Percentiles rank a stretch among this genome's conserved stretches.
phyloP scores from a whole-genome alignment of 2,113 vertebrate species.

The Eudorcas thomsonii region DNA sequence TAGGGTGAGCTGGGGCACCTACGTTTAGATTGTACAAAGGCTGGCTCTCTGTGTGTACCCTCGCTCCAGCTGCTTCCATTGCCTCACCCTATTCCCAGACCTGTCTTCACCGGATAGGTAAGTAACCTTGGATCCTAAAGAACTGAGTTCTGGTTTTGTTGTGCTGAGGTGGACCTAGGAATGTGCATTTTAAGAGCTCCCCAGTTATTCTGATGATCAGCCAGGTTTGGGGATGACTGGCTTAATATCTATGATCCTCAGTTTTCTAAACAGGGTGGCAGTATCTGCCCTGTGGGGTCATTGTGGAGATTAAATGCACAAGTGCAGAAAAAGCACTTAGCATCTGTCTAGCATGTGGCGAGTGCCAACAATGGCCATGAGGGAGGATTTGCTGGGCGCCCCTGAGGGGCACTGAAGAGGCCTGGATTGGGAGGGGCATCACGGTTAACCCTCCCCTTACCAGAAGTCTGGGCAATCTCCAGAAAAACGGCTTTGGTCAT shows the following conservation, averaged over 20 bases:
- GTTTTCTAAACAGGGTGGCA: not conserved
- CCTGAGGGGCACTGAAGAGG: not conserved
- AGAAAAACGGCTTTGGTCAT: not conserved
- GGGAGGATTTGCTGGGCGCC: not conserved
- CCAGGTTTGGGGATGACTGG: not conserved
- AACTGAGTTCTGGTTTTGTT: not conserved
- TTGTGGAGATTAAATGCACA: not conserved
- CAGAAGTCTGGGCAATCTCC: not conserved
- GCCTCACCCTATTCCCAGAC: not conserved
- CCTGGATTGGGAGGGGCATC: too few species aligned
- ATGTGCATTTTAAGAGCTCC: not conserved
- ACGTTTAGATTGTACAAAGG: not conserved
- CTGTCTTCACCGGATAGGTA: not conserved
- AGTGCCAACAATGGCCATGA: not conserved
- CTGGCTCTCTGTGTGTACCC: not conserved
- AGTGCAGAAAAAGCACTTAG: not conserved
- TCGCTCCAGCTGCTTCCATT: not conserved
- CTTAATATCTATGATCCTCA: not conserved
- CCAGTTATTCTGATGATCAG: not conserved
- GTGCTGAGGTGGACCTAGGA: not conserved
- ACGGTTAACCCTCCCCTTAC: not conserved
- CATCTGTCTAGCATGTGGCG: rapidly evolving
- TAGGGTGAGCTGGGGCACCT: too few species aligned
- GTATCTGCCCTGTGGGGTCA: not conserved
- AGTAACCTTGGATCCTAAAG: not conserved